Evolutionary conservation across 2,797 vertebrate species (phyloP).

Genomic region (Podarcis siculus): DNA sequence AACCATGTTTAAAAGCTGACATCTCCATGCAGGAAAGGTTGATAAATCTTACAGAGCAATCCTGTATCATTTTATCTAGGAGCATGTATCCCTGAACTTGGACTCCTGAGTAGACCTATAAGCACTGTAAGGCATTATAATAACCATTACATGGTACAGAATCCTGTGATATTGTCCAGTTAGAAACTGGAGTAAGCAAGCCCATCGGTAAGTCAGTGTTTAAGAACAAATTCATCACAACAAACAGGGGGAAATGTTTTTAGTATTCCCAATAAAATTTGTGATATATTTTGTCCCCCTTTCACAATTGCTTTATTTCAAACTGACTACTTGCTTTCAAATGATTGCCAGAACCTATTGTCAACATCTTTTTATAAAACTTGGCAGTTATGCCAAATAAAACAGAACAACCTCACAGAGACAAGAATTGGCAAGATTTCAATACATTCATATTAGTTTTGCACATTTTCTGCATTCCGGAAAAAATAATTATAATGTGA

Average conservation of each 20-base stretch:
- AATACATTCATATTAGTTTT: slow-evolving; percentile 24
- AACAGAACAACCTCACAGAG: not conserved
- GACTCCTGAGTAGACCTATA: too few relatives aligned
- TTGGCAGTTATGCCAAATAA: slow-evolving; percentile 15
- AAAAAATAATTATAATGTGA: slow-evolving; percentile 40
- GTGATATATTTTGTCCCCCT: not conserved
- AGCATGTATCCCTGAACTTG: too few relatives aligned
- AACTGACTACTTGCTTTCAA: not conserved
- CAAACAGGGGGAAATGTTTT: not conserved
- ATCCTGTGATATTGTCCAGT: not conserved
- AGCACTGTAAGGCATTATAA: not conserved
- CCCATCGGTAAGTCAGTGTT: not conserved
- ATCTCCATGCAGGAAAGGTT: not conserved
- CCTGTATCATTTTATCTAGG: too few relatives aligned
- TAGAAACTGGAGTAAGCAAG: not conserved
- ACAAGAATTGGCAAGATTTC: slow-evolving; percentile 25
- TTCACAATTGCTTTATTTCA: not conserved
- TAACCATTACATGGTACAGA: not conserved
- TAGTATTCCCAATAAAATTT: not conserved
- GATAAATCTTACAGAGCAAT: not conserved
- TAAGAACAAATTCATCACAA: not conserved
- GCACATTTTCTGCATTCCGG: slow-evolving; percentile 38
- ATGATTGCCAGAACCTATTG: not conserved
- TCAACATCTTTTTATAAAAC: not conserved
- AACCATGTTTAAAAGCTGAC: not conserved